These are phyloP conservation scores for Pseudomugil gertrudae DNA, from an alignment of 2,797 vertebrate species.

Conservation along the genomic window DNA sequence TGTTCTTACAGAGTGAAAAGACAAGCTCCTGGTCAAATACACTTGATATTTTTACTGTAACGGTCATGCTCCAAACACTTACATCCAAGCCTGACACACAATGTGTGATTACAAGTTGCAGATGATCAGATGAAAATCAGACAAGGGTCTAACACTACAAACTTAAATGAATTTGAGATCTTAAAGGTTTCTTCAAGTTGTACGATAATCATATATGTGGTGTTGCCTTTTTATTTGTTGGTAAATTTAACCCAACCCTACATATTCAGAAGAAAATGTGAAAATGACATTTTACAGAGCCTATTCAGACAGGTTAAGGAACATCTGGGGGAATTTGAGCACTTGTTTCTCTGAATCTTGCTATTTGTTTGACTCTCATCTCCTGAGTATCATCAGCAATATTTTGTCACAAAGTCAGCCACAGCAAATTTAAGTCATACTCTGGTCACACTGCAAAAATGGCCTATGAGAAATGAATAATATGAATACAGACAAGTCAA, in stretches of 20 bases:
- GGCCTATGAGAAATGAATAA: background rate
- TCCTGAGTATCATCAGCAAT: constrained; percentile 62
- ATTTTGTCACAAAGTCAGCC: constrained; percentile 63
- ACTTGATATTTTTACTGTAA: constrained; percentile 39
- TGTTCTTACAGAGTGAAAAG: constrained; percentile 28
- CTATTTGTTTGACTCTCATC: constrained; percentile 41
- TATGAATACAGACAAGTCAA: constrained; percentile 5
- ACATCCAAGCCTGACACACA: constrained; percentile 35
- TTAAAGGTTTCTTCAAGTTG: too few species aligned
- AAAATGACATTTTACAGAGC: constrained; percentile 39
- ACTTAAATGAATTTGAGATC: constrained; percentile 56
- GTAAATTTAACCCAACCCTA: constrained; percentile 5
- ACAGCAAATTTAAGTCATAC: constrained; percentile 12
- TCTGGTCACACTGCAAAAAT: constrained; percentile 11
- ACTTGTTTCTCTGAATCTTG: constrained; percentile 39
- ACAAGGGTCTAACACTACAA: constrained; percentile 46
- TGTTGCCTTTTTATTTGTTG: constrained; percentile 49
- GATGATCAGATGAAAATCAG: constrained; percentile 61
- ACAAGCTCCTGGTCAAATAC: constrained; percentile 23
- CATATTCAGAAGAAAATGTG: constrained; percentile 25
- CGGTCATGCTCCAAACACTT: constrained; percentile 40
- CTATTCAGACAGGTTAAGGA: constrained; percentile 26
- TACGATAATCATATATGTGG: constrained; percentile 32
- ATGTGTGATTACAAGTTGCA: constrained; percentile 51
- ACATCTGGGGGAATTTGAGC: constrained; percentile 31